Percentiles rank a stretch among this genome's conserved stretches.
Evolutionary conservation across 2,113 vertebrate species (phyloP).

Genomic region (Parotia lawesii): DNA sequence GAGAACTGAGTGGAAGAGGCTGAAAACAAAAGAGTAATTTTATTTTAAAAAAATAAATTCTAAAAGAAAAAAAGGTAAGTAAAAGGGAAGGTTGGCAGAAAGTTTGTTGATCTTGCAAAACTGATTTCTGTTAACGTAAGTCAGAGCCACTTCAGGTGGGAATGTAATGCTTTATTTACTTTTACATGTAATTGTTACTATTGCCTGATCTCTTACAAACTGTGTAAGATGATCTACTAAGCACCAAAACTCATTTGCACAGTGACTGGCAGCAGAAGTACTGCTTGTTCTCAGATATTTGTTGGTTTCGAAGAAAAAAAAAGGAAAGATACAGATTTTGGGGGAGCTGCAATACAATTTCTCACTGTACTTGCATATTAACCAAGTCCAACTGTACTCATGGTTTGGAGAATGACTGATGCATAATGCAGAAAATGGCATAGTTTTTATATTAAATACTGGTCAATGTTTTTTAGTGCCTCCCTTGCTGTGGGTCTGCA

Average conservation of each 20-base stretch:
- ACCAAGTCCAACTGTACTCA: background rate
- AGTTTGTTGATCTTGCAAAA: background rate
- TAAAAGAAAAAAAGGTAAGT: fast-evolving
- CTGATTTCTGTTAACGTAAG: background rate
- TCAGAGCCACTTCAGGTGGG: background rate
- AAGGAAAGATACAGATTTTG: background rate
- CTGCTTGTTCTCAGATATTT: background rate
- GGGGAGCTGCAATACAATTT: background rate
- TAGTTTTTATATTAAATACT: background rate
- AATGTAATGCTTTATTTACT: background rate
- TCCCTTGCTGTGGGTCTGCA: background rate
- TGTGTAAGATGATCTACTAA: background rate
- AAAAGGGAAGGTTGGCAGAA: background rate
- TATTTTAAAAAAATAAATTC: background rate
- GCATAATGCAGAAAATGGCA: background rate
- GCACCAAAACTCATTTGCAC: background rate
- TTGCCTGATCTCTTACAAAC: background rate
- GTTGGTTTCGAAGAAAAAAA: background rate
- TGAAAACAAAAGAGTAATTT: background rate
- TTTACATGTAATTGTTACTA: background rate
- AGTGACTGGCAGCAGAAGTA: background rate
- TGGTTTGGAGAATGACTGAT: background rate
- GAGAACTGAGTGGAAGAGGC: background rate
- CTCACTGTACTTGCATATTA: background rate
- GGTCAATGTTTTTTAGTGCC: background rate